Conservation (phyloP, 2,797 vertebrate genomes). For the Microhierax caerulescens region DNA sequence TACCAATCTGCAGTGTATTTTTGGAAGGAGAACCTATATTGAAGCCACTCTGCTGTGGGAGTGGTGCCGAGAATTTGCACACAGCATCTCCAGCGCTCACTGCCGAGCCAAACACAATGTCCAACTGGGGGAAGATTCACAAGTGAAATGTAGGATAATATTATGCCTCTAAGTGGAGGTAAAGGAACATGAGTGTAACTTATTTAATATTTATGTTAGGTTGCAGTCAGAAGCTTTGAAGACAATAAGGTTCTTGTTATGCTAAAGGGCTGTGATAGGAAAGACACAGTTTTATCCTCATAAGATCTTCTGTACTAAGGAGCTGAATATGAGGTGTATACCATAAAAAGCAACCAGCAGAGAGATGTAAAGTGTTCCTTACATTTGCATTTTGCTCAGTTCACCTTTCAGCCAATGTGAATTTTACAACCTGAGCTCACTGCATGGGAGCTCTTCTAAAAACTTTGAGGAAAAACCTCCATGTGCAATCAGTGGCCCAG, state of each 20-base stretch:
- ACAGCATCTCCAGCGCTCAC: not conserved
- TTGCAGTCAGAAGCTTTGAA: not conserved
- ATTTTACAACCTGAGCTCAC: not conserved
- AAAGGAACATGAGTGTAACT: not conserved
- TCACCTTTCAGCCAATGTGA: not conserved
- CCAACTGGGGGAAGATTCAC: not conserved
- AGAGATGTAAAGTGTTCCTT: not conserved
- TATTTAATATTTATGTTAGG: not conserved
- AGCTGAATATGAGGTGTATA: not conserved
- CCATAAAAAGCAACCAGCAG: not conserved
- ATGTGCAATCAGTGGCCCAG: not conserved
- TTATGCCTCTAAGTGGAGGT: not conserved
- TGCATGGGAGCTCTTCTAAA: not conserved
- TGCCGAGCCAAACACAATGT: not conserved
- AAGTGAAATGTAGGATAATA: too few relatives aligned
- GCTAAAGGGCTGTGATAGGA: not conserved
- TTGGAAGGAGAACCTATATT: not conserved
- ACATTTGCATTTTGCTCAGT: not conserved
- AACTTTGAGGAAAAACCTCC: not conserved
- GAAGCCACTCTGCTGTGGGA: not conserved
- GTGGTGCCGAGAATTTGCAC: not conserved
- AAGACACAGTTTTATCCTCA: not conserved
- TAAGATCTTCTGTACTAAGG: not conserved
- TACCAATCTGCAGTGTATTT: not conserved
- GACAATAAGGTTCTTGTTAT: not conserved